phyloP scores from a whole-genome alignment of 2,797 vertebrate genomes.

The Chrosomus eos region DNA sequence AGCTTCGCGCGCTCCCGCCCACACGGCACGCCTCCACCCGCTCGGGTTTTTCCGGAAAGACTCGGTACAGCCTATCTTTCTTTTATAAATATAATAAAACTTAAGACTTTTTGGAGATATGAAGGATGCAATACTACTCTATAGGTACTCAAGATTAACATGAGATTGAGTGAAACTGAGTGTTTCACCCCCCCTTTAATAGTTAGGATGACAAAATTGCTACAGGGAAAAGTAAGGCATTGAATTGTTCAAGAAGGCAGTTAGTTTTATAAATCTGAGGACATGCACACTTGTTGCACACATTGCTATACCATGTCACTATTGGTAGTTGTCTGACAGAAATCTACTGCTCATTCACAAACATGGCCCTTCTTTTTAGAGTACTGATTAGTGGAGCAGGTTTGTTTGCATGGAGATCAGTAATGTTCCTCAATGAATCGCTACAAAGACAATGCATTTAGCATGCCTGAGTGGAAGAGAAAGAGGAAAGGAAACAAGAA shows the following conservation, averaged over 20 bases:
- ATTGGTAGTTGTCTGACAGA: background rate
- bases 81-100: too few relatives aligned
- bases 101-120: too few relatives aligned
- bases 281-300: background rate
- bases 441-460: conserved; percentile 38
- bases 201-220: background rate
- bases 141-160: too few relatives aligned
- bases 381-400: conserved; percentile 30
- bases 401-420: conserved; percentile 26
- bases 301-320: background rate
- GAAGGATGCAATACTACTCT: too few relatives aligned
- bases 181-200: too few relatives aligned
- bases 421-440: conserved; percentile 15
- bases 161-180: too few relatives aligned
- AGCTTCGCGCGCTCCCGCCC: too few relatives aligned
- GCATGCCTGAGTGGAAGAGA: conserved; percentile 35
- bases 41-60: too few relatives aligned
- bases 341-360: conserved; percentile 9
- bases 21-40: too few relatives aligned
- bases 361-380: conserved; percentile 1
- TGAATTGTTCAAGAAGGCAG: background rate
- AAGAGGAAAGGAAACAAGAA: conserved; percentile 8
- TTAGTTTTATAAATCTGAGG: background rate
- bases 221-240: background rate
- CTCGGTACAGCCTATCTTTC: too few relatives aligned